Evolutionary conservation across 2,797 vertebrate genomes (phyloP).

Genomic region (Peromyscus aztecus): DNA sequence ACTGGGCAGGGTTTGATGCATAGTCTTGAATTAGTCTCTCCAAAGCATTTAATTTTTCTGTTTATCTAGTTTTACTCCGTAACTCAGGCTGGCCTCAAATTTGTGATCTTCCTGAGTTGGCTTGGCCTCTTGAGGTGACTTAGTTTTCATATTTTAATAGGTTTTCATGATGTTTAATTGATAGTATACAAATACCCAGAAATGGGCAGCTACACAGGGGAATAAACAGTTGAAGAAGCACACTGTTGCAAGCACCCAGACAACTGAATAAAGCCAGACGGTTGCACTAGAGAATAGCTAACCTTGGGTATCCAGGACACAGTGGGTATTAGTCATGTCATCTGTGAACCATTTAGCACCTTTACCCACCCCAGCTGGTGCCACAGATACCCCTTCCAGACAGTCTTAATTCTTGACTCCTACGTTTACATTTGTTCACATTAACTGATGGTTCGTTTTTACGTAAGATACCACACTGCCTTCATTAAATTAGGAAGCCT

Average conservation of each 20-base stretch:
- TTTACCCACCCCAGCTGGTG: not conserved
- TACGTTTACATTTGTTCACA: not conserved
- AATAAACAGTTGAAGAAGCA: constrained; percentile 52
- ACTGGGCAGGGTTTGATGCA: not conserved
- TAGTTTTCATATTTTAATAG: not conserved
- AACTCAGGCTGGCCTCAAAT: not conserved
- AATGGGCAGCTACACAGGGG: not conserved
- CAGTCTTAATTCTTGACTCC: not conserved
- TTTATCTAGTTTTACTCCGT: not conserved
- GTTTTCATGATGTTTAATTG: not conserved
- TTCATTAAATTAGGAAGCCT: constrained; percentile 48
- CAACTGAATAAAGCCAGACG: constrained; percentile 30
- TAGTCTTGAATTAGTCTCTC: constrained; percentile 32
- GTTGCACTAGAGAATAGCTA: not conserved
- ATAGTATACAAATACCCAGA: not conserved
- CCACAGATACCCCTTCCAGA: not conserved
- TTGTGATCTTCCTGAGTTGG: not conserved
- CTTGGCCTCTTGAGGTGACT: not conserved
- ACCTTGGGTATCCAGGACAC: not conserved
- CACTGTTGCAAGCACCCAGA: constrained; percentile 7
- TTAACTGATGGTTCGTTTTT: constrained; percentile 14
- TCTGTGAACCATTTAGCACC: not conserved
- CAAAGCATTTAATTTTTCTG: constrained; percentile 44
- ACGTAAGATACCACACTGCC: not conserved
- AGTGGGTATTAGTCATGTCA: constrained; percentile 1